These are phyloP conservation scores for Cyrtonyx montezumae DNA, from an alignment of 2,113 vertebrate species.

Conservation along the genomic window DNA sequence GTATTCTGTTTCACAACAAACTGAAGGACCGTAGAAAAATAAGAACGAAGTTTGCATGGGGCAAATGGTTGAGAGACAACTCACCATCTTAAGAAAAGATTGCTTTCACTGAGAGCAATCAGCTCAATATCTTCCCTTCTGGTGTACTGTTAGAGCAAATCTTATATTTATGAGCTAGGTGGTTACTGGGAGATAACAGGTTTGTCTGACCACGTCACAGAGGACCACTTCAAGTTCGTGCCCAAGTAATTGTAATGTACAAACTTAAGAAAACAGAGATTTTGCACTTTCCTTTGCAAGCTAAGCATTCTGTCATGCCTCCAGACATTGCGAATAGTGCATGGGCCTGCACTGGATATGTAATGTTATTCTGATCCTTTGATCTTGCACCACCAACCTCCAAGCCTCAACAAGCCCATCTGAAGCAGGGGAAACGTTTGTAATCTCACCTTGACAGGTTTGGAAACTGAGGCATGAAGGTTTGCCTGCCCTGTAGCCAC, in stretches of 20 bases:
- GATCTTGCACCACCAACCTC: slow-evolving; percentile 30
- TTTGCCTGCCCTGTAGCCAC: neutral
- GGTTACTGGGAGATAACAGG: neutral
- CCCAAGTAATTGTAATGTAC: neutral
- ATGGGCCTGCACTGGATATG: neutral
- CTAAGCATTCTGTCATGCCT: slow-evolving; percentile 2
- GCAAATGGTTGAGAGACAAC: neutral
- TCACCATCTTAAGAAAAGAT: neutral
- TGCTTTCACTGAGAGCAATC: neutral
- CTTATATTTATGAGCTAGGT: neutral
- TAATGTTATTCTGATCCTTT: slow-evolving; percentile 30
- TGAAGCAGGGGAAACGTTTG: neutral
- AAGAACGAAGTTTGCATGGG: neutral
- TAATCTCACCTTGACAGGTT: neutral
- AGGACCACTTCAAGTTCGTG: neutral
- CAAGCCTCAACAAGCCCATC: slow-evolving; percentile 49
- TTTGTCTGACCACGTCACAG: neutral
- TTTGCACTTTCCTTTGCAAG: slow-evolving; percentile 34
- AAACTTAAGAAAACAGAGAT: slow-evolving; percentile 21
- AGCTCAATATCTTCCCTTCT: neutral
- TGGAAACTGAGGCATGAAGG: slow-evolving; percentile 16
- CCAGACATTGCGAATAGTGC: neutral
- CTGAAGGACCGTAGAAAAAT: neutral
- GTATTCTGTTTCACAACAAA: neutral
- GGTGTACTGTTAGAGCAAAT: neutral